Evolutionary conservation across 2,797 vertebrate genomes (phyloP).

Genomic region (Columba guinea): DNA sequence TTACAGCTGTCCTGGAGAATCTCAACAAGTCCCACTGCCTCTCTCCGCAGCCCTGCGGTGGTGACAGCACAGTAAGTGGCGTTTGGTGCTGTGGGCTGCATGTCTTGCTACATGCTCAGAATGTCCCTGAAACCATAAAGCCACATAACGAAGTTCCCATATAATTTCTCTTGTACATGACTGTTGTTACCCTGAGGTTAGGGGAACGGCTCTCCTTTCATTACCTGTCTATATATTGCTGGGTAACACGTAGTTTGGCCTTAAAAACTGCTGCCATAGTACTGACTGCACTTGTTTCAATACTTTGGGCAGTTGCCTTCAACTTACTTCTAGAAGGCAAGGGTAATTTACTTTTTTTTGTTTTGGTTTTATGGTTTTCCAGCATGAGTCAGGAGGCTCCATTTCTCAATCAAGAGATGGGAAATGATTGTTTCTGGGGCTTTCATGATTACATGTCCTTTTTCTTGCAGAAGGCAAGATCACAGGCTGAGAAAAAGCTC

Average conservation of each 20-base stretch:
- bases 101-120: accelerated
- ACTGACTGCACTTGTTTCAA: neutral
- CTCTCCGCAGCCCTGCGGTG: neutral
- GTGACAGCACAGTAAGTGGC: accelerated
- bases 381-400: neutral
- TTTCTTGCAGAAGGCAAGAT: neutral
- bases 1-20: neutral
- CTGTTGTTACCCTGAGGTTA: neutral
- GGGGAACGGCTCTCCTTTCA: neutral
- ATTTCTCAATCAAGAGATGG: neutral
- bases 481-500: neutral
- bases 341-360: neutral
- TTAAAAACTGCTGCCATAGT: neutral
- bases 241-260: neutral
- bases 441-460: neutral
- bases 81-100: neutral
- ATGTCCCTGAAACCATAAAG: neutral
- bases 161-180: neutral
- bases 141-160: neutral
- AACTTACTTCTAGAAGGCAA: neutral
- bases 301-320: neutral
- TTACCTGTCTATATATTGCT: neutral
- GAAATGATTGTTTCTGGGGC: neutral
- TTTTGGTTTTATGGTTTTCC: neutral
- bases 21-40: neutral